Evolutionary conservation across 2,888 invertebrate species (phyloP), one percentile per base, ranked within the genome.

Genomic region (Leucozona laternaria): DNA sequence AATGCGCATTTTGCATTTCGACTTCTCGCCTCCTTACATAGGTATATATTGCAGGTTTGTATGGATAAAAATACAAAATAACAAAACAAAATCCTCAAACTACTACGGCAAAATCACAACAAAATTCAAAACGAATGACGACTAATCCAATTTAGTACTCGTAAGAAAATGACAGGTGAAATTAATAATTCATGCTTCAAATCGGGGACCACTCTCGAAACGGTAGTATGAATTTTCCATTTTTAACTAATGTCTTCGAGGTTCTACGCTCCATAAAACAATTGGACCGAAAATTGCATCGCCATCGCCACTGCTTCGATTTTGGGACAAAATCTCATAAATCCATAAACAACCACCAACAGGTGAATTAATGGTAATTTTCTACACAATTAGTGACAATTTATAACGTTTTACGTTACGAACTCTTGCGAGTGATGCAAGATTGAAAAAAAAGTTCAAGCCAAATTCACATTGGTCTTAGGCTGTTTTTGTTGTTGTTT

Each of bases 311-410:
- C 20, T 13, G 45, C 40, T 62, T 28, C 4, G 60, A 75, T 62
- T 62, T 80, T 43, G 40, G 37, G 28, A 73, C 53, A 62, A 40
- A 13, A 62, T 58, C 66, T 72, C 55, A 53, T 73, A 73, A 73
- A 79, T 73, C 70, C 45, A 53, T 20, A 68, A 78, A 60, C 72
- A 45, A 73, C 45, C 66, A n/a, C 28, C 55, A 66, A 73, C 68
- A 79, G 73, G 79, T 78, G 82, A 78, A 68, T 82, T 68, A 40
- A 83, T 73, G 70, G 62, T 72, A 73, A 75, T 83, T 83, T 79
- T 64, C 79, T 57, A 31, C 31, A 62, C 83, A 79, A 79, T 79
- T 79, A 83, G 73, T 64, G 73, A 83, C 75, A 79, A 83, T 83
- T 83, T 75, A 83, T 79, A 43, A 71, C 73, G 62, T 31, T 31